Evolutionary conservation across 1,140 invertebrate genomes (phyloP), one percentile per base, ranked within the genome.

Genomic region (Drosophila grimshawi): DNA sequence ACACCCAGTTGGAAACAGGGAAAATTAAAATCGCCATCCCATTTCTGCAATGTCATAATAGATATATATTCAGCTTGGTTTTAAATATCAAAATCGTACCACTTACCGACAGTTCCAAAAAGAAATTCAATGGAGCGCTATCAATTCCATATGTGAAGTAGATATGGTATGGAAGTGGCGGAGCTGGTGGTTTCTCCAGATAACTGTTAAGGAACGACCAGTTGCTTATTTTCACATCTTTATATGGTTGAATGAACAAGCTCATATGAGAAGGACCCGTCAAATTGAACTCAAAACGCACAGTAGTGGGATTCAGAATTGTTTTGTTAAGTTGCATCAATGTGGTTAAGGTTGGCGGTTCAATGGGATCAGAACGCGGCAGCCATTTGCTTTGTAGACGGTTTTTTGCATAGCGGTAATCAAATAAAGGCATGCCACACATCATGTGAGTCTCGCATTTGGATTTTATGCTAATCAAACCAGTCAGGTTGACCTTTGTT

Each of bases 381-480:
- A 91, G 32, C 75, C 78, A 92, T 4, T 65, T 70, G 10, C 59
- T 79, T 30, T 74, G 53, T 4, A 65, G 30, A 3, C 82, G 66
- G 49, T 53, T 65, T 41, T 8, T 30, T 35, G 65, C 65, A 57
- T 46, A 82, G 37, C 80, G 81, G 56, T 96, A 96, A 76, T 96
- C 94, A 67, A 95, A 94, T 90, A 95, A 96, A 11, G 96, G 96
- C 81, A 96, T 91, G 3, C 96, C 96, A 89, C 96, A 97, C 78
- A 95, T 95, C 49, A 96, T 93, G 81, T 95, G 93, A 49, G 94
- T 93, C 10, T 94, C 91, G 83, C 96, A 96, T 61, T 95, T 93
- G 63, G 94, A 91, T 4, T 92, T 81, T 5, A 95, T 93, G 41
- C 92, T 75, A 56, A 91, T 93, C 37, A 95, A 93, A 11, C 95